Evolutionary conservation across 2,888 invertebrate species (phyloP).

Genomic region (Minunthozetes semirufus): DNA sequence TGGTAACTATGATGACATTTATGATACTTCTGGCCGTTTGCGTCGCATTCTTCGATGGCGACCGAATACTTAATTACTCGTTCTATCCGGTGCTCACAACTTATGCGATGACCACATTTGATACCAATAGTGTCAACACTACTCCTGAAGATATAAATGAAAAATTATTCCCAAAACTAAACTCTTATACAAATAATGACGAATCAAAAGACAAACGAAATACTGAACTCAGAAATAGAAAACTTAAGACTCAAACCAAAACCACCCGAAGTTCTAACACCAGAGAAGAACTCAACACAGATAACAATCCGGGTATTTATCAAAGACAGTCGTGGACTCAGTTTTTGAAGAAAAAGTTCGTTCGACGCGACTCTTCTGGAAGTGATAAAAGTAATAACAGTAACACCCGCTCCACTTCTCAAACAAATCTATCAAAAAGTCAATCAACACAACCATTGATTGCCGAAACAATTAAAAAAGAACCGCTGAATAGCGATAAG

Average conservation of each 20-base stretch:
- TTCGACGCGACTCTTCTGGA: conserved; percentile 26
- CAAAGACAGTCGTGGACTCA: conserved; percentile 29
- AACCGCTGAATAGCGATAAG: not conserved
- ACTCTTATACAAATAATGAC: not conserved
- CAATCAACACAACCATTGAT: not conserved
- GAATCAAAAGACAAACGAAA: conserved; percentile 27
- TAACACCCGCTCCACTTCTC: not conserved
- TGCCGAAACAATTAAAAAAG: not conserved
- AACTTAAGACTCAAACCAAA: not conserved
- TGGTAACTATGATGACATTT: conserved; percentile 57
- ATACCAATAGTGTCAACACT: not conserved
- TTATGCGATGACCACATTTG: not conserved
- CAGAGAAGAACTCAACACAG: conserved; percentile 18
- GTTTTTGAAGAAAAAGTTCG: conserved; percentile 29
- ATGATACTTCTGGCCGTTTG: conserved; percentile 61
- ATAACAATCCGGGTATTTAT: not conserved
- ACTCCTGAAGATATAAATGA: not conserved
- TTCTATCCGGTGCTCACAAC: conserved; percentile 51
- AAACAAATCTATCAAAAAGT: conserved; percentile 1
- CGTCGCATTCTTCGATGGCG: conserved; percentile 63
- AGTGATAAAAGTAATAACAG: conserved; percentile 32
- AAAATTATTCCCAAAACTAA: not conserved
- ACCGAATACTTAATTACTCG: conserved; percentile 58
- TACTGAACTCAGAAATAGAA: conserved; percentile 18
- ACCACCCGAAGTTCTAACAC: not conserved